Evolutionary conservation across 2,888 invertebrate genomes (phyloP).

Genomic region (Nemotelus nigrinus): DNA sequence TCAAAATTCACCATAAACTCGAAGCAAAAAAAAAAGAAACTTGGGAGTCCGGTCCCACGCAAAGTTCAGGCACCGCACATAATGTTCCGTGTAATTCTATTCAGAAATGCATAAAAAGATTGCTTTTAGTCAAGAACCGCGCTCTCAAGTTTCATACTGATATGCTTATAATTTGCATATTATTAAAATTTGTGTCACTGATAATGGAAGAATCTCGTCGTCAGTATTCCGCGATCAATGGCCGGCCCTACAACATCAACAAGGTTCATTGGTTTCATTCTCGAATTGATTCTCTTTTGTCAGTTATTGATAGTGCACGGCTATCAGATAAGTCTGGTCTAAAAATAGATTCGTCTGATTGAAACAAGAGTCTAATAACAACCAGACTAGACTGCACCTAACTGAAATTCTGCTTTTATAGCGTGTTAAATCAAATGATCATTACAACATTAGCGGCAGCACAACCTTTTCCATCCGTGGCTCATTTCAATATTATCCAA

Average conservation of each 20-base stretch:
- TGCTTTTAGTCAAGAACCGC: no score
- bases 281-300: neutral
- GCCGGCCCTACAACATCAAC: no score
- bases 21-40: neutral
- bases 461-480: neutral
- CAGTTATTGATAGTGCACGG: neutral
- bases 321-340: neutral
- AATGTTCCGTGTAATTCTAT: no score
- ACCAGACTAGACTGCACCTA: no score
- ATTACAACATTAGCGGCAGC: neutral
- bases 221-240: no score
- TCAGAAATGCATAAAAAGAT: no score
- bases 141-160: no score
- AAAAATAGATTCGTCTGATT: slow-evolving; percentile 8
- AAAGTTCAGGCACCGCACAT: neutral
- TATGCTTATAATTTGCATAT: no score
- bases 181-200: no score
- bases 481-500: slow-evolving; percentile 2
- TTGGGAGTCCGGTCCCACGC: slow-evolving; percentile 6
- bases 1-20: neutral
- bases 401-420: no score
- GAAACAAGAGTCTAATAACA: neutral
- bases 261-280: neutral
- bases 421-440: slow-evolving; percentile 18
- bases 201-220: no score